These are phyloP conservation scores for Nestor notabilis DNA, from an alignment of 2,113 vertebrate species.

Conservation along the genomic window DNA sequence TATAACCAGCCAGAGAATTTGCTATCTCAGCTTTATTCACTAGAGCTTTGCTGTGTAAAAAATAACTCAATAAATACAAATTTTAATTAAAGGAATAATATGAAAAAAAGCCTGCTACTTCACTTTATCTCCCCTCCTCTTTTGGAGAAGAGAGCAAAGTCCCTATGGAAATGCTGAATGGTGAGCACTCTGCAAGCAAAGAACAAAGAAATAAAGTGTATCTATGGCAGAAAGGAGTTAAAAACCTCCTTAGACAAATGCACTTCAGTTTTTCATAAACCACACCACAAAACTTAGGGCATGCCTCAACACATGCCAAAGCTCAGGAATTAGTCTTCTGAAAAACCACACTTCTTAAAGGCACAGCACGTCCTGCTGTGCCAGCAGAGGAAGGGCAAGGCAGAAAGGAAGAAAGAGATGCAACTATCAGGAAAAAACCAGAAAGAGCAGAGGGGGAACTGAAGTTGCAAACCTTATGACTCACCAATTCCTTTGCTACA, in stretches of 20 bases:
- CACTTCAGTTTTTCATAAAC: not conserved
- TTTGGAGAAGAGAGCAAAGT: not conserved
- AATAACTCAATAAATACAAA: not conserved
- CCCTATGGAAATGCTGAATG: not conserved
- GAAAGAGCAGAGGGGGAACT: not conserved
- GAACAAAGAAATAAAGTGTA: not conserved
- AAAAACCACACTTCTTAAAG: conserved; percentile 36
- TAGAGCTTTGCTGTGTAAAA: not conserved
- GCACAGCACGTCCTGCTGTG: not conserved
- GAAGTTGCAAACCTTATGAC: not conserved
- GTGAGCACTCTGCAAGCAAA: not conserved
- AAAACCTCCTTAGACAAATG: not conserved
- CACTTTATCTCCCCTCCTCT: not conserved
- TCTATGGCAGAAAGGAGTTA: not conserved
- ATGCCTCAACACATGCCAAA: conserved; percentile 44
- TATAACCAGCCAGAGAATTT: not conserved
- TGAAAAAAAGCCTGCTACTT: not conserved
- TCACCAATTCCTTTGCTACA: not conserved
- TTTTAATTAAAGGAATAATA: not conserved
- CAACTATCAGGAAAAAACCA: not conserved
- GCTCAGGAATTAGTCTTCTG: conserved; percentile 15
- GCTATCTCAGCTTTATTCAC: not conserved
- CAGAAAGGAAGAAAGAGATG: not conserved
- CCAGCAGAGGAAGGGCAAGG: not conserved
- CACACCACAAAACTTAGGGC: not conserved